Conservation (phyloP, 2,888 invertebrate genomes). For the Caenorhabditis virilis region DNA sequence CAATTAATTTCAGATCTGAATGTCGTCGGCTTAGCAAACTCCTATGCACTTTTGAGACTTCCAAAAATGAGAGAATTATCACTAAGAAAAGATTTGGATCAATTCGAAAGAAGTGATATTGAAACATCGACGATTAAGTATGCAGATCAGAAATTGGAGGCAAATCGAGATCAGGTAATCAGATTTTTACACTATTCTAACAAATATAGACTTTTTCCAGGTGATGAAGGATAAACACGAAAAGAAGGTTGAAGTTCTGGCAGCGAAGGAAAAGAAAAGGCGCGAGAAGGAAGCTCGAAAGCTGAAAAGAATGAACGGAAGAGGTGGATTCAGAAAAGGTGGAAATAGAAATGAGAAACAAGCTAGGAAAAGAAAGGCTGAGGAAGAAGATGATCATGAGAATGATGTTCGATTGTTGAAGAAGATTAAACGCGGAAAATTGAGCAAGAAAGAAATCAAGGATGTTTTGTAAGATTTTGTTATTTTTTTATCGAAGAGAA, state of each 20-base stretch:
- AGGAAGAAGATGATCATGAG: conserved; percentile 69
- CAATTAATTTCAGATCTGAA: conserved; percentile 18
- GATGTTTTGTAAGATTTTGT: conserved; percentile 23
- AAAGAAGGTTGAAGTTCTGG: conserved; percentile 46
- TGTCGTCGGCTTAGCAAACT: conserved; percentile 79
- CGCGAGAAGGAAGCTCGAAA: conserved; percentile 38
- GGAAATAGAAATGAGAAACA: conserved; percentile 27
- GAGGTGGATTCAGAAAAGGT: conserved; percentile 21
- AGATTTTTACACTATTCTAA: background rate
- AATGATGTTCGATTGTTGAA: conserved; percentile 70
- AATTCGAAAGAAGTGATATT: conserved; percentile 59
- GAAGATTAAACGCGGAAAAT: conserved; percentile 71
- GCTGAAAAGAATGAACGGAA: conserved; percentile 32
- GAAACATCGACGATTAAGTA: conserved; percentile 60
- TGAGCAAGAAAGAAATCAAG: conserved; percentile 67
- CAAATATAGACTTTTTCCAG: background rate
- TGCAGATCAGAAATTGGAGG: conserved; percentile 42
- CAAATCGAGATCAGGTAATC: conserved; percentile 23
- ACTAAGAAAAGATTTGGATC: conserved; percentile 38
- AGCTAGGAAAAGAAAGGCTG: conserved; percentile 36
- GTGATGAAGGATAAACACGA: conserved; percentile 48
- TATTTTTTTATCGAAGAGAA: conserved; percentile 8
- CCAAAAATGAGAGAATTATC: conserved; percentile 91
- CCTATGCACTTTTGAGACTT: conserved; percentile 86
- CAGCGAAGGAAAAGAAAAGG: conserved; percentile 43